These are phyloP conservation scores for Anagrus nilaparvatae DNA, from an alignment of 1,140 invertebrate species.

Conservation along the genomic window DNA sequence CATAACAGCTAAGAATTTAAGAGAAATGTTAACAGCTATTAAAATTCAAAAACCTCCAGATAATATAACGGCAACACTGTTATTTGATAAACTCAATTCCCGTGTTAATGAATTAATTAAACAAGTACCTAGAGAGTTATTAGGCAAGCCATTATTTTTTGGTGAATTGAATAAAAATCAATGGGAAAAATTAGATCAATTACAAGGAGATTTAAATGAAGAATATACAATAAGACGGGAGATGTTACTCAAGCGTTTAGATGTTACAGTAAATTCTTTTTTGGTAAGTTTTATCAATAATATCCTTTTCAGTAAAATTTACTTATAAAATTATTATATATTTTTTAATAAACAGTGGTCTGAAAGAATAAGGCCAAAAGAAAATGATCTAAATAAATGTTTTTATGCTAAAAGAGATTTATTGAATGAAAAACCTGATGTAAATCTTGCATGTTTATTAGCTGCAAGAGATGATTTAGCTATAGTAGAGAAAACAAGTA, in stretches of 20 bases:
- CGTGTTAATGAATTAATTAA: slow-evolving; percentile 63
- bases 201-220: slow-evolving; percentile 60
- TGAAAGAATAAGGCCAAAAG: slow-evolving; percentile 62
- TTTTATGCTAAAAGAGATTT: slow-evolving; percentile 58
- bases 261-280: slow-evolving; percentile 92
- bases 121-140: slow-evolving; percentile 47
- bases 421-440: slow-evolving; percentile 51
- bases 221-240: slow-evolving; percentile 79
- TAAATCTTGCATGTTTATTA: slow-evolving; percentile 62
- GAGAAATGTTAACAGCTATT: slow-evolving; percentile 64
- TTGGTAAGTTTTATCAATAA: slow-evolving; percentile 41
- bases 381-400: slow-evolving; percentile 58
- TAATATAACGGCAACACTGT: slow-evolving; percentile 60
- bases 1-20: slow-evolving; percentile 64
- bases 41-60: slow-evolving; percentile 77
- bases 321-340: slow-evolving; percentile 2
- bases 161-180: slow-evolving; percentile 65
- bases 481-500: slow-evolving; percentile 81
- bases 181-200: slow-evolving; percentile 62
- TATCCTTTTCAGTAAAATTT: neutral
- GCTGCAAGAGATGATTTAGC: slow-evolving; percentile 73
- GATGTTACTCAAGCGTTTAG: slow-evolving; percentile 80
- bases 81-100: slow-evolving; percentile 68
- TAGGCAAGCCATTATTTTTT: slow-evolving; percentile 71
- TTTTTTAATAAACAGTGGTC: slow-evolving; percentile 61